A percentile compares a stretch with the other conserved stretches of the same genome.
phyloP scores from a whole-genome alignment of 2,888 invertebrate genomes.

The Lutraria lutraria region DNA sequence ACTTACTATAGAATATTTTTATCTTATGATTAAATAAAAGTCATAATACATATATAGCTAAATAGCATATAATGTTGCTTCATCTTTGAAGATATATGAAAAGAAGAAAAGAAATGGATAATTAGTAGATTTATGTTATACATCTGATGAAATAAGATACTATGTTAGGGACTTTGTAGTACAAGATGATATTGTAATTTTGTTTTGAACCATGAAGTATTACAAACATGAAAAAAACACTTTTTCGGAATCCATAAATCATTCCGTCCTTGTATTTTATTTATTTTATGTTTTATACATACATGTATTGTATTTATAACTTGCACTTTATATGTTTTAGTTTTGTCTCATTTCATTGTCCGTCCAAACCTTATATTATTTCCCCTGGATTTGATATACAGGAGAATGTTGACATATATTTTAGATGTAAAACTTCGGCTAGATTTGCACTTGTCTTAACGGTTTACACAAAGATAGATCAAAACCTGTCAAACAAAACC shows the following conservation, averaged over 20 bases:
- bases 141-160: no score
- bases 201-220: no score
- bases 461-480: background rate
- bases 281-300: background rate
- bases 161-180: no score
- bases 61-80: no score
- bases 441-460: background rate
- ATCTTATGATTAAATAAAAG: no score
- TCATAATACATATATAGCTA: no score
- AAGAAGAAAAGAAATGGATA: no score
- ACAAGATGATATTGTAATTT: no score
- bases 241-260: background rate
- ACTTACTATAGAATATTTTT: no score
- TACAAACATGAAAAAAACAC: background rate
- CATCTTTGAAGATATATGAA: no score
- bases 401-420: background rate
- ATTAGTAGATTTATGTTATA: no score
- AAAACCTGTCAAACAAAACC: background rate
- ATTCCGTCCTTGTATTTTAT: conserved; percentile 4
- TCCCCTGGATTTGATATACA: background rate
- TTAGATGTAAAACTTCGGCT: background rate
- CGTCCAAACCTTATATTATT: conserved; percentile 17
- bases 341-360: conserved; percentile 14
- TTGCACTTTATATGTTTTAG: background rate
- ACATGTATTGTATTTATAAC: background rate